Percentiles rank a stretch among this genome's conserved stretches.
These are phyloP conservation scores for Ophiothrix spiculata DNA, from an alignment of 35 echinoderm and acorn worm species.

Conservation along the genomic window DNA sequence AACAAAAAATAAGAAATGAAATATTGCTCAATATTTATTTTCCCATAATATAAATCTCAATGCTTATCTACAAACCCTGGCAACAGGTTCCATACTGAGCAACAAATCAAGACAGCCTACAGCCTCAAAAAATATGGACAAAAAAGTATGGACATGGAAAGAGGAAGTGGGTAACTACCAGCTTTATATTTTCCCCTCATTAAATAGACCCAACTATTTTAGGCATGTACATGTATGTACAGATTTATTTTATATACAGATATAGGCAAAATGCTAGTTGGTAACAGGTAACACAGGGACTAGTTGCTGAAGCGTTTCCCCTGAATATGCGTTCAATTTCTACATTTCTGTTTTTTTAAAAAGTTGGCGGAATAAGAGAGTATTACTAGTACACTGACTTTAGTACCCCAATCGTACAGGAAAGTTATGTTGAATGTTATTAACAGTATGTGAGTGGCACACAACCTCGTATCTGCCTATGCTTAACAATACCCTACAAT, in stretches of 20 bases:
- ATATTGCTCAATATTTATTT: constrained; percentile 3
- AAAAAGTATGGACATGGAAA: background rate
- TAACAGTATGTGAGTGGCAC: background rate
- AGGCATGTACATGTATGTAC: constrained; percentile 15
- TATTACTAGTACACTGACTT: too few relatives aligned
- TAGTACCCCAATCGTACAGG: too few relatives aligned
- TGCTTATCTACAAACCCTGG: background rate
- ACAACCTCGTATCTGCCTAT: background rate
- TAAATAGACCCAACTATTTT: background rate
- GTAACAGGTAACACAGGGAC: background rate
- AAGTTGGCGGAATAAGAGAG: background rate
- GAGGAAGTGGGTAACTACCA: background rate
- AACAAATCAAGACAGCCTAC: background rate
- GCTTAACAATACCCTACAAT: constrained; percentile 8
- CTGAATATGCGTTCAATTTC: background rate
- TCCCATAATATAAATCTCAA: background rate
- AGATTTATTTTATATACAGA: constrained; percentile 13
- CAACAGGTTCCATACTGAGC: background rate
- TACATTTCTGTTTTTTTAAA: background rate
- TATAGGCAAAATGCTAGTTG: constrained; percentile 11
- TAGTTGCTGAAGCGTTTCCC: background rate
- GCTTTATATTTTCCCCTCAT: background rate
- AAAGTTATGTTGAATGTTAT: background rate
- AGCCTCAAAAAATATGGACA: constrained; percentile 5
- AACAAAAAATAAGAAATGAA: background rate